A percentile compares a stretch with the other conserved stretches of the same genome.
Conservation (phyloP, 2,888 invertebrate species). For the Abscondita cerata region DNA sequence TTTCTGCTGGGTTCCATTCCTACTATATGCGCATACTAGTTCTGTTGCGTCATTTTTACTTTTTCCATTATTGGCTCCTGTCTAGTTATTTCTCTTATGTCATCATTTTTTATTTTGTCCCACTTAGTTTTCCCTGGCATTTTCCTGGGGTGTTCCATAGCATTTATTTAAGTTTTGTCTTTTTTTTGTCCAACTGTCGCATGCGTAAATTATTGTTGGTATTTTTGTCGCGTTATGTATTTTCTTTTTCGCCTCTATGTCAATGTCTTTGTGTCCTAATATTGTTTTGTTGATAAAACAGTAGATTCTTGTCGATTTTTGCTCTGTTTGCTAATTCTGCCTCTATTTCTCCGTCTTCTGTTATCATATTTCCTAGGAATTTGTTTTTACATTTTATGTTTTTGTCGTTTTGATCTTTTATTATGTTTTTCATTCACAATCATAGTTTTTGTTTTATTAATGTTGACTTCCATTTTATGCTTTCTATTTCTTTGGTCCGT, state of each 20-base stretch:
- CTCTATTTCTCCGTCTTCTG: slow-evolving; percentile 14
- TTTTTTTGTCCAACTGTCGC: background rate
- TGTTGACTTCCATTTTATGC: background rate
- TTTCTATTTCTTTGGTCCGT: background rate
- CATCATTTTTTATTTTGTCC: slow-evolving; percentile 4
- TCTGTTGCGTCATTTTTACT: slow-evolving; percentile 1
- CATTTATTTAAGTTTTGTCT: slow-evolving; percentile 5
- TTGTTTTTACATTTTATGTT: background rate
- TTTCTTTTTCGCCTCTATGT: slow-evolving; percentile 6
- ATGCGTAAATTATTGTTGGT: background rate
- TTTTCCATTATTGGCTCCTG: slow-evolving; percentile 9
- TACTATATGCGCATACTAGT: slow-evolving; percentile 2
- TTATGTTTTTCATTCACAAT: no score
- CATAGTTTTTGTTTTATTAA: no score
- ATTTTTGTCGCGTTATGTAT: slow-evolving; percentile 9
- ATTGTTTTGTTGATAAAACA: slow-evolving; percentile 1
- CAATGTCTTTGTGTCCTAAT: slow-evolving; percentile 8
- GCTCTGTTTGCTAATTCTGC: slow-evolving; percentile 16
- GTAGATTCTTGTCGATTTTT: slow-evolving; percentile 25
- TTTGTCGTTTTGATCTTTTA: background rate
- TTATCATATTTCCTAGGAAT: slow-evolving; percentile 11
- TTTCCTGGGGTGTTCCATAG: slow-evolving; percentile 7
- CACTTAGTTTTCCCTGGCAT: slow-evolving; percentile 7
- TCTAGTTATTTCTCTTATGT: background rate
- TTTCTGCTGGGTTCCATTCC: slow-evolving; percentile 3